Percentiles rank a stretch among this genome's conserved stretches.
These are phyloP conservation scores for Phrynocephalus guinanensis DNA, from an alignment of 2,797 vertebrate genomes.

Conservation along the genomic window DNA sequence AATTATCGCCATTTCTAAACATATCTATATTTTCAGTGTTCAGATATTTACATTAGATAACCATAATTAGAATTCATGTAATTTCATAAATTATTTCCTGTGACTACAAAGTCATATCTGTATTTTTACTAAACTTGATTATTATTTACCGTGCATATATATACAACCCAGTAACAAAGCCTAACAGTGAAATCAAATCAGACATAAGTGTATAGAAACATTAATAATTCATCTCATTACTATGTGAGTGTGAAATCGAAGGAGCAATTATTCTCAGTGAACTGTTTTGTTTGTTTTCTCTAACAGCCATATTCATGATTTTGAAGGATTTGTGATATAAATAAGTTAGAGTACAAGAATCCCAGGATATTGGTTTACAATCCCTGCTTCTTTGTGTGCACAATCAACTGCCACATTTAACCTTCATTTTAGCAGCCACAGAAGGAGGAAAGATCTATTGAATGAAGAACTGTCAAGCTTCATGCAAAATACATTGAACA, in stretches of 20 bases:
- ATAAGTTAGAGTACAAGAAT: conserved; percentile 40
- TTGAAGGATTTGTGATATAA: conserved; percentile 27
- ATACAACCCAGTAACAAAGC: not conserved
- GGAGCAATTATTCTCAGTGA: conserved; percentile 32
- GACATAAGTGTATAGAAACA: conserved; percentile 23
- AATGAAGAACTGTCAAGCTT: conserved; percentile 51
- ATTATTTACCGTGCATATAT: not conserved
- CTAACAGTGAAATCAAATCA: not conserved
- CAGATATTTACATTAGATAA: not conserved
- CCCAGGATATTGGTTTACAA: conserved; percentile 13
- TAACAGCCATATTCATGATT: conserved; percentile 29
- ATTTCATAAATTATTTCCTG: not conserved
- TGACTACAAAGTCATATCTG: not conserved
- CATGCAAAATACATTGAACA: conserved; percentile 6
- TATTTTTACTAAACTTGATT: not conserved
- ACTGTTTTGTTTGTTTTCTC: conserved; percentile 8
- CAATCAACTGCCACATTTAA: conserved; percentile 41
- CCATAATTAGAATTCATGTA: not conserved
- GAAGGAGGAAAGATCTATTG: conserved; percentile 40
- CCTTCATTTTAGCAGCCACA: conserved; percentile 21
- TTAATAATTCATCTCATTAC: conserved; percentile 35
- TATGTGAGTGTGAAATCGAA: conserved; percentile 18
- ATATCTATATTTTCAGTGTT: not conserved
- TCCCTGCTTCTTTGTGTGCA: conserved; percentile 32
- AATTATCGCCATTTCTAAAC: not conserved